Percentiles rank a stretch among this genome's conserved stretches.
phyloP scores from a whole-genome alignment of 2,888 invertebrate genomes.

The Lasioglossum vierecki region DNA sequence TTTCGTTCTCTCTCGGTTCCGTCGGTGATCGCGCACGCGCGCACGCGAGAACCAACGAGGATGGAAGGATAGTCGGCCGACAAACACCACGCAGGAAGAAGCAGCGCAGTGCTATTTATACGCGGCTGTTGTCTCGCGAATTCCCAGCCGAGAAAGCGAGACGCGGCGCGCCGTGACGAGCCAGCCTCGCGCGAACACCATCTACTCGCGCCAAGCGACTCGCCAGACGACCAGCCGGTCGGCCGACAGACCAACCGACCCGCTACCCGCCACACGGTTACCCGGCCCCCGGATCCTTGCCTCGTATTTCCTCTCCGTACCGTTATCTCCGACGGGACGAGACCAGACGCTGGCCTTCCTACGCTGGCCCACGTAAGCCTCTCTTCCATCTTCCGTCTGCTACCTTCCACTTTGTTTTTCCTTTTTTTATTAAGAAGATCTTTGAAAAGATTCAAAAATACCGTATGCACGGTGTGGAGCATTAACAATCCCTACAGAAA shows the following conservation, averaged over 20 bases:
- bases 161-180: conserved; percentile 33
- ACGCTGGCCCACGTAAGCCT: neutral
- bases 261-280: neutral
- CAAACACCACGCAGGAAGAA: conserved; percentile 44
- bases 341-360: conserved; percentile 20
- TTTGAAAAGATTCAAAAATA: too few species aligned
- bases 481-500: too few species aligned
- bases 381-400: neutral
- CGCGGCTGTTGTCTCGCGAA: conserved; percentile 42
- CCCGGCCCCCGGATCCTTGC: conserved; percentile 18
- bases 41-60: neutral
- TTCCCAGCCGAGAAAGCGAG: conserved; percentile 68
- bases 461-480: too few species aligned
- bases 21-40: neutral
- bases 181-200: neutral
- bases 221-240: neutral
- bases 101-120: conserved; percentile 62
- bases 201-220: neutral
- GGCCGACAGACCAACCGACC: neutral
- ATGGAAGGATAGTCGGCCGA: neutral
- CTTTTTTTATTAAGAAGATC: too few species aligned
- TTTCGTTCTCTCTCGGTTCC: neutral
- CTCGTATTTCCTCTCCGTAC: conserved; percentile 41
- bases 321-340: conserved; percentile 44
- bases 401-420: neutral